Evolutionary conservation across 2,113 vertebrate species (phyloP).

Genomic region (Cryptomyrus ogoouensis): DNA sequence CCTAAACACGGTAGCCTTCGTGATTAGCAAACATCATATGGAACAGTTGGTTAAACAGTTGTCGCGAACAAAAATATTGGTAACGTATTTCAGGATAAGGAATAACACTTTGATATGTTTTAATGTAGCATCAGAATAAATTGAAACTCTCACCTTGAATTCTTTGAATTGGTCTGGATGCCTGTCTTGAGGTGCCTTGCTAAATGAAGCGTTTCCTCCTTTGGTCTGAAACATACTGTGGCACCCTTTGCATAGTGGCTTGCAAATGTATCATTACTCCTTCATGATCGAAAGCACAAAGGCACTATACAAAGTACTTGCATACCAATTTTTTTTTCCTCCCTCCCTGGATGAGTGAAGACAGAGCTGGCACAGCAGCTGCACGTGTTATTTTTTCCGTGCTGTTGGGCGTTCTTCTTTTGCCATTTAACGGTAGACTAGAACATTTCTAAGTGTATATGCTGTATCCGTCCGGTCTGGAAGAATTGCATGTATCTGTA

Average conservation of each 20-base stretch:
- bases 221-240: not conserved
- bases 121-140: not conserved
- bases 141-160: not conserved
- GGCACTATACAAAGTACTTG: not conserved
- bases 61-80: not conserved
- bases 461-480: not conserved
- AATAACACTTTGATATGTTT: not conserved
- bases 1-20: not conserved
- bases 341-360: not conserved
- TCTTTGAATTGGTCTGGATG: not conserved
- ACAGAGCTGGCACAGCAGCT: not conserved
- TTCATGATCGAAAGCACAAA: not conserved
- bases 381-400: not conserved
- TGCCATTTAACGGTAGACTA: not conserved
- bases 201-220: not conserved
- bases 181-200: not conserved
- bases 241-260: not conserved
- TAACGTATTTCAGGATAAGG: not conserved
- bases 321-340: not conserved
- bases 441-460: not conserved
- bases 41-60: not conserved
- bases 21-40: not conserved
- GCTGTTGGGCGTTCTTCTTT: not conserved
- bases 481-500: not conserved
- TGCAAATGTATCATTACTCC: not conserved